phyloP scores from a whole-genome alignment of 2,888 invertebrate genomes.

The Acleris sparsana region DNA sequence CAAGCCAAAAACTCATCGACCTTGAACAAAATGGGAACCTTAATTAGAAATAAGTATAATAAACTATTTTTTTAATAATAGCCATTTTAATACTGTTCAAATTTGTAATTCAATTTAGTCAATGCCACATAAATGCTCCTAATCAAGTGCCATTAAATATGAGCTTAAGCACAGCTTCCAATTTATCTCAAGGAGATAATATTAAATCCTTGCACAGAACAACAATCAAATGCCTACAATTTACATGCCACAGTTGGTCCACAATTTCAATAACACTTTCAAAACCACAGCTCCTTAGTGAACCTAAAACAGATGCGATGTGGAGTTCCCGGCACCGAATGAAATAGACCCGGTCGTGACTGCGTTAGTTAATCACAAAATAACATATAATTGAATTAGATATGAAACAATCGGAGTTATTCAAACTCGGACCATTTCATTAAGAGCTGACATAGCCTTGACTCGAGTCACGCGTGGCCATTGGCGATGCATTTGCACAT shows the following conservation, averaged over 20 bases:
- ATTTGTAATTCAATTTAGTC: not conserved
- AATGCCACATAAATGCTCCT: slow-evolving; percentile 8
- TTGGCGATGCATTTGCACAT: slow-evolving; percentile 8
- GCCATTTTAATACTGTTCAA: not conserved
- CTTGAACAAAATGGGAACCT: slow-evolving; percentile 1
- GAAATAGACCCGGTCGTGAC: slow-evolving; percentile 62
- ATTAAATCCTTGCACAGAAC: slow-evolving; percentile 27
- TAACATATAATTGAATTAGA: slow-evolving; percentile 76
- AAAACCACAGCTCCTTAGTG: no score
- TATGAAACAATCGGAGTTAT: slow-evolving; percentile 64
- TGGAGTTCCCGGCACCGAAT: no score
- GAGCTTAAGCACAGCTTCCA: slow-evolving; percentile 5
- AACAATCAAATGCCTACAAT: slow-evolving; percentile 48
- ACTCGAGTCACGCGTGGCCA: slow-evolving; percentile 53
- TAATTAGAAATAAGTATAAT: not conserved
- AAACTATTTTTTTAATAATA: slow-evolving; percentile 2
- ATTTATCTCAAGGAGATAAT: slow-evolving; percentile 31
- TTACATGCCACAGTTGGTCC: slow-evolving; percentile 53
- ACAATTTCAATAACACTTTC: slow-evolving; percentile 50
- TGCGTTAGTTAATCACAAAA: slow-evolving; percentile 63
- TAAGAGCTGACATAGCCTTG: slow-evolving; percentile 65
- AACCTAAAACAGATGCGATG: no score
- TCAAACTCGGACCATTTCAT: slow-evolving; percentile 49
- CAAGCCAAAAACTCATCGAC: not conserved
- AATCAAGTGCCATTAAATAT: slow-evolving; percentile 16